phyloP scores from a whole-genome alignment of 2,113 vertebrate genomes.

The Sorex araneus region DNA sequence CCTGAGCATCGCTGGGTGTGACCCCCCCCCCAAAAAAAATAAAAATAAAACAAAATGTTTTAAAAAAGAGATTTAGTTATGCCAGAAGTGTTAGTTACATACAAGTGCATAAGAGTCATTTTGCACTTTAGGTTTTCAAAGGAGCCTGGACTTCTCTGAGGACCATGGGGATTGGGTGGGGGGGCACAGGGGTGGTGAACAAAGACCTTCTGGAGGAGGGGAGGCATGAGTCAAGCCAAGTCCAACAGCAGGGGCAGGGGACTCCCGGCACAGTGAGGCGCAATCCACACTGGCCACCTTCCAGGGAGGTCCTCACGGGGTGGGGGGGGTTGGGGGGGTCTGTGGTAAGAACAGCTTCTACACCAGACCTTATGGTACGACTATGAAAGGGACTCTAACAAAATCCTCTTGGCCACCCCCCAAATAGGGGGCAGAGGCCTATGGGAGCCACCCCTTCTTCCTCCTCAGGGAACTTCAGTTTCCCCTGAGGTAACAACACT shows the following conservation, averaged over 20 bases:
- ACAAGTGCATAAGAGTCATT: not conserved
- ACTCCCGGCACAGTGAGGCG: not conserved
- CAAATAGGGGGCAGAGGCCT: not conserved
- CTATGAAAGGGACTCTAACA: not conserved
- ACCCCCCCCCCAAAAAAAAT: no score
- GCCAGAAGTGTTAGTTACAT: not conserved
- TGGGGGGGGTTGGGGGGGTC: not conserved
- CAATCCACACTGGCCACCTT: not conserved
- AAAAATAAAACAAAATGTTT: no score
- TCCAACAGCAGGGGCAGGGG: not conserved
- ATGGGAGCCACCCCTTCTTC: not conserved
- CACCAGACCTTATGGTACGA: not conserved
- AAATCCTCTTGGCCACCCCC: not conserved
- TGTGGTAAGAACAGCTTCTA: not conserved
- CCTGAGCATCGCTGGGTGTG: no score
- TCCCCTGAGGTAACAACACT: not conserved
- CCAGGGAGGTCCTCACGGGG: not conserved
- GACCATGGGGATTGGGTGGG: not conserved
- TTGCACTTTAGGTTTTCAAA: conserved; percentile 11
- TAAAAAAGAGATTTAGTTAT: conserved; percentile 55
- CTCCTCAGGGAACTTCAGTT: not conserved
- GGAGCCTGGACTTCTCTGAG: not conserved
- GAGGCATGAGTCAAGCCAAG: conserved; percentile 39
- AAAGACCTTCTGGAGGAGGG: not conserved
- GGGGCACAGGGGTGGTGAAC: no score